Evolutionary conservation across 2,113 vertebrate species (phyloP).

Genomic region (Puma concolor): DNA sequence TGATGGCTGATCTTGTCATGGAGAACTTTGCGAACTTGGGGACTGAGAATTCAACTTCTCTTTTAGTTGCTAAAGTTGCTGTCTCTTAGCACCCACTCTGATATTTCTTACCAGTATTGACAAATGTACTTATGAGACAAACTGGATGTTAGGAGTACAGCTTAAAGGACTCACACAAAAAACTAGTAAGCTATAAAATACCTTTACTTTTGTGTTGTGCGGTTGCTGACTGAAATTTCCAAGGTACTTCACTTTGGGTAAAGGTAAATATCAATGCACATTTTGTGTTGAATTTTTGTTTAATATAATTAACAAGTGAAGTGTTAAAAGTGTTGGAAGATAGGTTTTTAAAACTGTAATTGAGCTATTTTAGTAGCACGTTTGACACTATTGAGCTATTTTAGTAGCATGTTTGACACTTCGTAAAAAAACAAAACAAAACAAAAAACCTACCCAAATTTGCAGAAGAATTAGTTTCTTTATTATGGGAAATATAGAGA

Average conservation of each 20-base stretch:
- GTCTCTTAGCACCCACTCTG: background rate
- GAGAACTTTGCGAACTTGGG: background rate
- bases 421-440: background rate
- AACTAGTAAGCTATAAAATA: background rate
- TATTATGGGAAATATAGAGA: background rate
- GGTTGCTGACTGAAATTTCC: background rate
- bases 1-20: background rate
- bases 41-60: background rate
- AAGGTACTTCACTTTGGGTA: conserved; percentile 34
- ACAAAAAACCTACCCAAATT: background rate
- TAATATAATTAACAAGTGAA: background rate
- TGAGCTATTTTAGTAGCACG: background rate
- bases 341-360: background rate
- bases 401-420: background rate
- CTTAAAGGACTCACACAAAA: background rate
- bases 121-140: conserved; percentile 8
- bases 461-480: background rate
- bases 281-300: conserved; percentile 43
- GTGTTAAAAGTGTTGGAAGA: background rate
- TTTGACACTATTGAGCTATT: background rate
- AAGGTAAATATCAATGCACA: background rate
- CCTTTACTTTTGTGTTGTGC: background rate
- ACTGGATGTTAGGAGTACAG: background rate
- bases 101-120: background rate
- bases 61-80: background rate